Conservation (phyloP, 92 coral and sea anemone genomes). For the Siderastrea siderea region DNA sequence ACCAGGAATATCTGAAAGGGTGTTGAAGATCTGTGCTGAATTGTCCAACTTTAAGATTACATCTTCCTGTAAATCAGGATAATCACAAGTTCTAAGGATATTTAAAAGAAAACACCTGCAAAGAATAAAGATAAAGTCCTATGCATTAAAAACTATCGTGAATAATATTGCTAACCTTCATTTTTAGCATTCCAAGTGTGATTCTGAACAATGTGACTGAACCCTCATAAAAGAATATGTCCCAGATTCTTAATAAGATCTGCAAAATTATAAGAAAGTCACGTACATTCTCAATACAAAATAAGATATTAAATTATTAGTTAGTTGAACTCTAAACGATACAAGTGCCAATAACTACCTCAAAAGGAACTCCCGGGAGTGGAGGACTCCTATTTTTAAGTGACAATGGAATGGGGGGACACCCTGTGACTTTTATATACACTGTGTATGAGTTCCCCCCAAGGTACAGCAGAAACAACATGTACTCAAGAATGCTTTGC, state of each 20-base stretch:
- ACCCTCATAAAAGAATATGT: conserved; percentile 95
- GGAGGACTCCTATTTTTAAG: too few relatives aligned
- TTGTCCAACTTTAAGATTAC: conserved; percentile 87
- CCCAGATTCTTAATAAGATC: conserved; percentile 96
- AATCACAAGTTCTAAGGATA: not conserved
- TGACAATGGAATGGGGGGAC: too few relatives aligned
- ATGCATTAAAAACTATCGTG: not conserved
- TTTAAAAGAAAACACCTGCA: not conserved
- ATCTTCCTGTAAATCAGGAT: conserved; percentile 76
- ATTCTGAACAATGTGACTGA: conserved; percentile 94
- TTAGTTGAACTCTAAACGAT: too few relatives aligned
- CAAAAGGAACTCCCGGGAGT: too few relatives aligned
- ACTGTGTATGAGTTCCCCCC: too few relatives aligned
- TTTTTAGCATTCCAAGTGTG: conserved; percentile 96
- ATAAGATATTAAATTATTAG: too few relatives aligned
- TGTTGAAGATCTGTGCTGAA: conserved; percentile 98
- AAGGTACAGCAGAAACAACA: too few relatives aligned
- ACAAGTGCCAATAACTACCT: too few relatives aligned
- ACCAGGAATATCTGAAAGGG: conserved; percentile 97
- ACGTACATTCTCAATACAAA: too few relatives aligned
- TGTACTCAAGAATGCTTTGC: too few relatives aligned
- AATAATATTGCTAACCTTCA: conserved; percentile 70
- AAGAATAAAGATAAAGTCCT: not conserved
- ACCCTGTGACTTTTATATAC: too few relatives aligned
- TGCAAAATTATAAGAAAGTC: not conserved